Evolutionary conservation across 2,113 vertebrate genomes (phyloP).

Genomic region (Climacteris rufus): DNA sequence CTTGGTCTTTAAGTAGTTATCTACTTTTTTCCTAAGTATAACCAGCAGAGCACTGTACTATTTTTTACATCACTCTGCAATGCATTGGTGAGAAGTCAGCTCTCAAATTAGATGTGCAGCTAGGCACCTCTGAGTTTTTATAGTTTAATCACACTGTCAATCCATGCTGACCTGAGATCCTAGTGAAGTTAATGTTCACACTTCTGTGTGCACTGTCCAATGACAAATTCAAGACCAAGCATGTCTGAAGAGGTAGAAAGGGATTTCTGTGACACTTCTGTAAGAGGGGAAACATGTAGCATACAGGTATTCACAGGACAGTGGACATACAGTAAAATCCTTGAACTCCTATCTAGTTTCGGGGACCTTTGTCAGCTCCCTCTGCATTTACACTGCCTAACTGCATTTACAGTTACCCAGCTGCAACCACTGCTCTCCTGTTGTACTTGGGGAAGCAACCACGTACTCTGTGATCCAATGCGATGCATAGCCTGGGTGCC

Average conservation of each 20-base stretch:
- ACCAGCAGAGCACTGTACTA: neutral
- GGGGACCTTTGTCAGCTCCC: neutral
- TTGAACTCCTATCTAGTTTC: neutral
- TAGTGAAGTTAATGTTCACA: neutral
- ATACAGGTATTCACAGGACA: neutral
- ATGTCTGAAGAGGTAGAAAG: neutral
- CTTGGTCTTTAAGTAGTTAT: neutral
- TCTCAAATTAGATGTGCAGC: neutral
- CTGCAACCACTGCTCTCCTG: neutral
- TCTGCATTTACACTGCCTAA: neutral
- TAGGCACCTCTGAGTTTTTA: neutral
- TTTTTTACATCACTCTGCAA: neutral
- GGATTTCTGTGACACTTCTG: neutral
- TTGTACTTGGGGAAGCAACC: neutral
- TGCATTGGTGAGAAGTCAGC: neutral
- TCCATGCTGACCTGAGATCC: neutral
- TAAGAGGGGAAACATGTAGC: neutral
- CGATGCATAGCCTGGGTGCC: fast-evolving
- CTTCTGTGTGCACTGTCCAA: neutral
- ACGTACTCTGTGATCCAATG: neutral
- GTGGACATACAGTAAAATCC: neutral
- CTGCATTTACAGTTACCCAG: neutral
- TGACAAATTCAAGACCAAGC: neutral
- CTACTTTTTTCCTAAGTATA: neutral
- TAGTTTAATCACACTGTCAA: neutral